Evolutionary conservation across 1,140 invertebrate species (phyloP).

Genomic region (Plodia interpunctella): DNA sequence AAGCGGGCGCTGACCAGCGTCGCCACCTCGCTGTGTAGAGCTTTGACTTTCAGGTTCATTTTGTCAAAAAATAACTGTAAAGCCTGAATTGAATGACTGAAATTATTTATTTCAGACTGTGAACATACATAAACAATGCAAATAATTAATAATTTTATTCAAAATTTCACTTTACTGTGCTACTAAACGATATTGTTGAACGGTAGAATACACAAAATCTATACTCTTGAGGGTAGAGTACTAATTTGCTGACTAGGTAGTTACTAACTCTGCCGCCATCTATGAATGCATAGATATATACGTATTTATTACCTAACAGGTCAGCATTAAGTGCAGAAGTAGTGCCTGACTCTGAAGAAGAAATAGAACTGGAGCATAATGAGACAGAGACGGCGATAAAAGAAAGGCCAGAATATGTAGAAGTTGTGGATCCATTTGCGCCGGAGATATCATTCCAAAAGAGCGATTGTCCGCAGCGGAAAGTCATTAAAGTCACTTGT

Average conservation of each 20-base stretch:
- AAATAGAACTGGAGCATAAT: slow-evolving; percentile 30
- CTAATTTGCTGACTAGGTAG: no score
- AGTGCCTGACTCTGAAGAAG: slow-evolving; percentile 61
- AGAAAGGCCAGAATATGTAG: slow-evolving; percentile 80
- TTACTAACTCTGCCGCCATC: no score
- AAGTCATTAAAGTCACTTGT: slow-evolving; percentile 89
- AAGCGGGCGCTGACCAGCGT: slow-evolving; percentile 77
- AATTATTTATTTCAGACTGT: no score
- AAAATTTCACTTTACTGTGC: no score
- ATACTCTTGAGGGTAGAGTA: no score
- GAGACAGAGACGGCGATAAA: slow-evolving; percentile 72
- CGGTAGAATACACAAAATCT: no score
- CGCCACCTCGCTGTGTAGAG: slow-evolving; percentile 85
- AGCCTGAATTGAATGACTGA: background rate
- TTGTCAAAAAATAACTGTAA: background rate
- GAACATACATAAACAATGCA: no score
- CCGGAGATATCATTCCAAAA: slow-evolving; percentile 88
- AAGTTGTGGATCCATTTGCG: slow-evolving; percentile 87
- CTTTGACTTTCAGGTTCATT: slow-evolving; percentile 85
- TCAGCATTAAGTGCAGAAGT: slow-evolving; percentile 54
- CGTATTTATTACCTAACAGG: slow-evolving; percentile 27
- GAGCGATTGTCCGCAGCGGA: slow-evolving; percentile 84
- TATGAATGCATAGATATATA: no score
- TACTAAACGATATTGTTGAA: no score
- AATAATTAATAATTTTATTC: no score